These are phyloP conservation scores for Emydura subglobosa DNA, from an alignment of 2,113 vertebrate genomes.

Conservation along the genomic window DNA sequence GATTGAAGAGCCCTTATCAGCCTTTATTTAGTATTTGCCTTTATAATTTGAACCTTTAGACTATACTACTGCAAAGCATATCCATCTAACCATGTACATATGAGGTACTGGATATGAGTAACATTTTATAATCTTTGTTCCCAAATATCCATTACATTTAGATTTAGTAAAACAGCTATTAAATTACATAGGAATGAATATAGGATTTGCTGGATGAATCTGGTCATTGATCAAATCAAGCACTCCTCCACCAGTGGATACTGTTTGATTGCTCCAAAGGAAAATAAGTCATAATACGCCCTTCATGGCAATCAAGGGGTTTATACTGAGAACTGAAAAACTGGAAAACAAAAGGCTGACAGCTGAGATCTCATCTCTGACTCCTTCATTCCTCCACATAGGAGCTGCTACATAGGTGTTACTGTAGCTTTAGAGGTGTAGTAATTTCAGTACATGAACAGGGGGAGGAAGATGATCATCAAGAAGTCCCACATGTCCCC, in stretches of 20 bases:
- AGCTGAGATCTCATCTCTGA: background rate
- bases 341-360: background rate
- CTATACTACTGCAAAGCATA: background rate
- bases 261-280: background rate
- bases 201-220: background rate
- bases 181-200: background rate
- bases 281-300: background rate
- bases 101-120: background rate
- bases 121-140: background rate
- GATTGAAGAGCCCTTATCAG: background rate
- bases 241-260: background rate
- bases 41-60: background rate
- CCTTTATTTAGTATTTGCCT: background rate
- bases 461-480: background rate
- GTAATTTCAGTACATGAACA: background rate
- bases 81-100: background rate
- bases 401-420: background rate
- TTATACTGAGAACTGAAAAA: background rate
- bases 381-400: background rate
- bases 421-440: background rate
- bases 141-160: background rate
- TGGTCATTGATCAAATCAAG: background rate
- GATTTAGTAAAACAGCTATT: background rate
- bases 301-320: background rate
- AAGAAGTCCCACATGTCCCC: too few relatives aligned